phyloP scores from a whole-genome alignment of 2,797 vertebrate genomes.

The Coracias cyanogaster region DNA sequence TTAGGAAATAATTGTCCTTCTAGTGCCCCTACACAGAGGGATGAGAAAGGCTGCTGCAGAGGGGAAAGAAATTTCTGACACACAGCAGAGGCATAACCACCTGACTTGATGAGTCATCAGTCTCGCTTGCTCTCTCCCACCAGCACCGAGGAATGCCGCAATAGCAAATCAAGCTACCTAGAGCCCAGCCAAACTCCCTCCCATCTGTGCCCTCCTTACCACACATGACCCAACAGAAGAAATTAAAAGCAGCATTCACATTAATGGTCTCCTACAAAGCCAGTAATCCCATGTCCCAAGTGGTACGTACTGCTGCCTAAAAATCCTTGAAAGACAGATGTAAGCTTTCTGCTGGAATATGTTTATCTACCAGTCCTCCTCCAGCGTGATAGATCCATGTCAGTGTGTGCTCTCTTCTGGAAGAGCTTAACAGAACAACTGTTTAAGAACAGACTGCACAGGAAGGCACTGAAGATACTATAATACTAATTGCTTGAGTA shows the following conservation, averaged over 20 bases:
- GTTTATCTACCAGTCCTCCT: not conserved
- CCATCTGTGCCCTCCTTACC: not conserved
- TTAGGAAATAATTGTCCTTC: not conserved
- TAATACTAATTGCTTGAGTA: not conserved
- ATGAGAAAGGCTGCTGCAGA: conserved; percentile 65
- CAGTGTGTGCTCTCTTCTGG: not conserved
- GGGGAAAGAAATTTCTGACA: conserved; percentile 57
- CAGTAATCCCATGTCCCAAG: not conserved
- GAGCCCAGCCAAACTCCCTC: conserved; percentile 3
- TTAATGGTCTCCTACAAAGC: not conserved
- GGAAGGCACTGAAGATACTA: not conserved
- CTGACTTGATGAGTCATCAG: conserved; percentile 75
- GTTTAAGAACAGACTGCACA: not conserved
- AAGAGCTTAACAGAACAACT: not conserved
- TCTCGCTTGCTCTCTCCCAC: conserved; percentile 32
- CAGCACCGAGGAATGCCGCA: conserved; percentile 58
- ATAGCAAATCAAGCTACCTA: conserved; percentile 29
- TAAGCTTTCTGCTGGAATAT: not conserved
- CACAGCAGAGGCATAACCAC: conserved; percentile 69
- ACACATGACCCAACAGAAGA: rapidly evolving
- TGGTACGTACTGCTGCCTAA: rapidly evolving
- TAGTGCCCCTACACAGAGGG: conserved; percentile 19
- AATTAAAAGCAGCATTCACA: not conserved
- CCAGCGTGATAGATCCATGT: not conserved
- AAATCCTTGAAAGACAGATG: not conserved